These are phyloP conservation scores for Oscheius sp. DNA, from an alignment of 2,888 invertebrate genomes.

Conservation along the genomic window DNA sequence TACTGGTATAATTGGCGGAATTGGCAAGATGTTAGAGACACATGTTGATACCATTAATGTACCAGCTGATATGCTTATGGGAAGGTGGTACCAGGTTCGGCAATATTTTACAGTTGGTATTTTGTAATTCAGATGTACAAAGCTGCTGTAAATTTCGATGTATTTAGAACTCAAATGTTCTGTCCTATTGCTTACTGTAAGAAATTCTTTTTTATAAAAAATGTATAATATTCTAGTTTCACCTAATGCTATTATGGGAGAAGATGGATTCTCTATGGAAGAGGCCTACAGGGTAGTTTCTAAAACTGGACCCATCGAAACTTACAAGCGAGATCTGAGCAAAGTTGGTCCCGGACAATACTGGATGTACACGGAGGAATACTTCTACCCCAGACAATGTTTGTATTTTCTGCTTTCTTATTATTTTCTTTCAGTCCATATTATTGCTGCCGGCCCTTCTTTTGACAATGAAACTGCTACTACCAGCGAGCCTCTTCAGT, in stretches of 20 bases:
- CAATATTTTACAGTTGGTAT: not conserved
- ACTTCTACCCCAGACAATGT: slow-evolving; percentile 74
- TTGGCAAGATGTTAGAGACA: slow-evolving; percentile 71
- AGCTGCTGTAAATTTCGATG: slow-evolving; percentile 73
- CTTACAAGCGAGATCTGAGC: slow-evolving; percentile 73
- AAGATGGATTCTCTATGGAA: slow-evolving; percentile 73
- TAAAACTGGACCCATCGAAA: slow-evolving; percentile 73
- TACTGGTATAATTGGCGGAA: slow-evolving; percentile 71
- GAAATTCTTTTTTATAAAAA: slow-evolving; percentile 29
- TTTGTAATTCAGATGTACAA: slow-evolving; percentile 68
- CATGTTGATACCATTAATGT: slow-evolving; percentile 71
- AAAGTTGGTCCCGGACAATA: slow-evolving; percentile 72
- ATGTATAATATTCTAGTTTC: slow-evolving; percentile 63
- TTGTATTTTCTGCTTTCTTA: slow-evolving; percentile 22
- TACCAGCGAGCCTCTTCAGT: slow-evolving; percentile 67
- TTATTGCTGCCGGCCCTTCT: slow-evolving; percentile 71
- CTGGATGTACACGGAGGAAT: slow-evolving; percentile 74
- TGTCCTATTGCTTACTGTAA: slow-evolving; percentile 73
- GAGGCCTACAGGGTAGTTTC: slow-evolving; percentile 72
- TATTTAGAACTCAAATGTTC: slow-evolving; percentile 73
- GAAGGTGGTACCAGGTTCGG: slow-evolving; percentile 70
- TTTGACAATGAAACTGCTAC: slow-evolving; percentile 69
- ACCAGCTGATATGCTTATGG: slow-evolving; percentile 71
- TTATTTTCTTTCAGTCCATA: slow-evolving; percentile 68
- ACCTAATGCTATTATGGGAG: slow-evolving; percentile 72